Base-by-base conservation (phyloP, 2,797 vertebrate genomes). In the Pseudotriccus pelzelni region DNA sequence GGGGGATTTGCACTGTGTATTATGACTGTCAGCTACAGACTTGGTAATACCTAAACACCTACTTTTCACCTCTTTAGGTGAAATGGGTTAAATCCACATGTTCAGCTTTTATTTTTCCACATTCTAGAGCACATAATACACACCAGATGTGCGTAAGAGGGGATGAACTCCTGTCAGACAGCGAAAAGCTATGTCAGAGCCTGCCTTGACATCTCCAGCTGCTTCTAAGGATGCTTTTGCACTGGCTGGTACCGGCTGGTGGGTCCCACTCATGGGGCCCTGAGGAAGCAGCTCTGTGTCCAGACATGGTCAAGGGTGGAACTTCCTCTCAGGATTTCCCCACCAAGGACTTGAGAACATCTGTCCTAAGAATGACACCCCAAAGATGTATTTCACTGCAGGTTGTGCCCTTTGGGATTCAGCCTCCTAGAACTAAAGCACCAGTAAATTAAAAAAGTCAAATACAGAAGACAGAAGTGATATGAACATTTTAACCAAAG, bases 61-160 rank as follows among this genome's bases (percentile, higher is more conserved):
- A 92, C 87, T 97, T 96, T 92, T 95, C 94, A 96, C 85, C 87
- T 96, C 93, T 91, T 90, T 76, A 93, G 90, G 76, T 76, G 55
- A 85, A 93, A 72, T 55, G 44, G 52, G 37, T 74, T 70, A 89
- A 82, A 36, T 74, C 90, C 41, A 4, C 72, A 73, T 74, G 58
- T 70, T 91, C 56, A 60, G 16, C 53, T 93, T 87, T 88, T 80
- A 78, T 75, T 93, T 92, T 79, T 85, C 63, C 73, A 43, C 66
- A 50, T 86, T 74, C 59, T 76, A 32, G 56, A 88, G 70, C 25
- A 18, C 59, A 28, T 76, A 89, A 96, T 87, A 75, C 43, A 66
- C 7, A 68, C 92, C 94, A 96, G 91, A 96, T 96, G 96, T 91
- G 63, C 0, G 0, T 0, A 3, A 81, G 82, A 85, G 56, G 44